Conservation (phyloP, 2,797 vertebrate species). For the Margarornis squamiger region DNA sequence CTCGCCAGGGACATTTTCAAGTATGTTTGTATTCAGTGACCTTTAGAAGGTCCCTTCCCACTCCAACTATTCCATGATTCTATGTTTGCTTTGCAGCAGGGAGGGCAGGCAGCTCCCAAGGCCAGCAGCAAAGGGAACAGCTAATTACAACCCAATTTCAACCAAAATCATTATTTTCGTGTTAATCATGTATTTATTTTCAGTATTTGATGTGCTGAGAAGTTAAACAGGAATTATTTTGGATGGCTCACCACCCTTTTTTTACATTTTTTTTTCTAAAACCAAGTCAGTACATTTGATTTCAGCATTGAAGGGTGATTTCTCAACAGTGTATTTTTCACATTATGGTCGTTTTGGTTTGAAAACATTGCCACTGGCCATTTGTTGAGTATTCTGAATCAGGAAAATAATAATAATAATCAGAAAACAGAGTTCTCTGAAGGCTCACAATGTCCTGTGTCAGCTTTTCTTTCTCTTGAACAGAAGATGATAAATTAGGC, state of each 20-base stretch:
- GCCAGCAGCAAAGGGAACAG: neutral
- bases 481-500: neutral
- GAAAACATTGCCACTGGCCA: conserved; percentile 37
- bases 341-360: neutral
- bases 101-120: neutral
- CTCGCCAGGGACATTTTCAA: neutral
- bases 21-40: rapidly evolving
- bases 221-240: neutral
- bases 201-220: neutral
- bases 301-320: neutral
- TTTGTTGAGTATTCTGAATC: conserved; percentile 18
- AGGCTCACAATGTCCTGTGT: neutral
- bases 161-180: neutral
- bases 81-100: neutral
- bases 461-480: conserved; percentile 3
- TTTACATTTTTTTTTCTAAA: neutral
- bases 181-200: neutral
- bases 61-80: neutral
- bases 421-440: neutral
- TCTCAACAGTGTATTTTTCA: conserved; percentile 36
- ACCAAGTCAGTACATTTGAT: neutral
- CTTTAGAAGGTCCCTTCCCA: neutral
- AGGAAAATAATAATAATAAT: neutral
- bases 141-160: neutral
- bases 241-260: neutral